Percentiles rank a stretch among this genome's conserved stretches.
Conservation (phyloP, 2,888 invertebrate species). For the Phytoseiulus persimilis region DNA sequence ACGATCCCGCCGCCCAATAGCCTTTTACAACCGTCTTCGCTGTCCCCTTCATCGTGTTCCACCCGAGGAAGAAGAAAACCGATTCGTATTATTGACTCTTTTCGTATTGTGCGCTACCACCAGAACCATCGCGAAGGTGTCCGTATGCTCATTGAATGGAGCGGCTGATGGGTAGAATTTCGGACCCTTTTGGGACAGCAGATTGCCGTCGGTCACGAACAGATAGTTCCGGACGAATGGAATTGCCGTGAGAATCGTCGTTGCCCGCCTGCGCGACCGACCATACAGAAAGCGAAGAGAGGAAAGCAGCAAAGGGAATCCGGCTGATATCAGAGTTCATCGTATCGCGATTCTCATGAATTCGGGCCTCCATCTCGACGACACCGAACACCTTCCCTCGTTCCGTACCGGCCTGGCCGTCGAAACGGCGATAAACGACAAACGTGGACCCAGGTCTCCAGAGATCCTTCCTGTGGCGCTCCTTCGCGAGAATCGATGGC, state of each 20-base stretch:
- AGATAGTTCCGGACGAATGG: conserved; percentile 5
- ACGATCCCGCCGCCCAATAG: background rate
- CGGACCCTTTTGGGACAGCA: background rate
- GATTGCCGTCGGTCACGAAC: background rate
- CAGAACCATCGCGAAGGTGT: background rate
- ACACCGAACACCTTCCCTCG: background rate
- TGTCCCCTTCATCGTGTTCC: background rate
- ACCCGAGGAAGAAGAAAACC: background rate
- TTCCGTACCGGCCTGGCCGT: background rate
- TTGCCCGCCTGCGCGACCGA: no score
- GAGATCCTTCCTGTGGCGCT: no score
- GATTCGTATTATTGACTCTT: background rate
- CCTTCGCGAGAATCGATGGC: no score
- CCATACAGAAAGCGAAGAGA: background rate
- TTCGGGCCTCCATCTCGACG: background rate
- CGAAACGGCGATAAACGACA: background rate
- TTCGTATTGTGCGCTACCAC: background rate
- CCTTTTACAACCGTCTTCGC: background rate
- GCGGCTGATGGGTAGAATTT: background rate
- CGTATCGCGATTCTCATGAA: background rate
- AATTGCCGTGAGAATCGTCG: background rate
- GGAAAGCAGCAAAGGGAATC: background rate
- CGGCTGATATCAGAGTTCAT: background rate
- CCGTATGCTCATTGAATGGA: background rate
- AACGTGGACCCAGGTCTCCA: background rate